phyloP scores from a whole-genome alignment of 2,113 vertebrate species.

The Calidris pygmaea region DNA sequence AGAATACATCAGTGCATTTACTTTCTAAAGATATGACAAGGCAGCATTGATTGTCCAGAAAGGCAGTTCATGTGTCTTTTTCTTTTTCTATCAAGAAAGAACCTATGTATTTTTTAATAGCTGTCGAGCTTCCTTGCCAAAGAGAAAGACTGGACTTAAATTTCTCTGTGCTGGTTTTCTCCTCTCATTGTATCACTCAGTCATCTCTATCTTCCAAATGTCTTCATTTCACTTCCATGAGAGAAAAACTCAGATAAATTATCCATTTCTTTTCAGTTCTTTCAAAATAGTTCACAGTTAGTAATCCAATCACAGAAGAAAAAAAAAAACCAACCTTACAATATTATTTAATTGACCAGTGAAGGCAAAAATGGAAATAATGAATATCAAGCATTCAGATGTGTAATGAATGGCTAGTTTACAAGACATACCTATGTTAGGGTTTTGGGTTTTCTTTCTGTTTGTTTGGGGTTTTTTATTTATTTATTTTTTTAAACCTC shows the following conservation, averaged over 20 bases:
- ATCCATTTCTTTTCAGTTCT: not conserved
- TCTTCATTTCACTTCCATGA: not conserved
- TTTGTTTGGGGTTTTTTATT: not conserved
- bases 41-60: not conserved
- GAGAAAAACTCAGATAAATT: not conserved
- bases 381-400: not conserved
- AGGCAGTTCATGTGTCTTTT: not conserved
- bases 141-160: not conserved
- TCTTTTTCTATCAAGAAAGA: not conserved
- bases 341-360: not conserved
- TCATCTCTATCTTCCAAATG: not conserved
- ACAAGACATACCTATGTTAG: not conserved
- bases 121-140: not conserved
- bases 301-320: not conserved
- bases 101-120: not conserved
- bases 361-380: not conserved
- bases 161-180: not conserved
- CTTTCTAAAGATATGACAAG: not conserved
- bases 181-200: not conserved
- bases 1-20: not conserved
- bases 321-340: rapidly evolving
- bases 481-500: not conserved
- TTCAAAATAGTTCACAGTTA: not conserved
- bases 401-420: not conserved
- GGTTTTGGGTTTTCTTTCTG: no score